phyloP scores from a whole-genome alignment of 1,140 invertebrate species.

The Zaprionus ghesquierei region DNA sequence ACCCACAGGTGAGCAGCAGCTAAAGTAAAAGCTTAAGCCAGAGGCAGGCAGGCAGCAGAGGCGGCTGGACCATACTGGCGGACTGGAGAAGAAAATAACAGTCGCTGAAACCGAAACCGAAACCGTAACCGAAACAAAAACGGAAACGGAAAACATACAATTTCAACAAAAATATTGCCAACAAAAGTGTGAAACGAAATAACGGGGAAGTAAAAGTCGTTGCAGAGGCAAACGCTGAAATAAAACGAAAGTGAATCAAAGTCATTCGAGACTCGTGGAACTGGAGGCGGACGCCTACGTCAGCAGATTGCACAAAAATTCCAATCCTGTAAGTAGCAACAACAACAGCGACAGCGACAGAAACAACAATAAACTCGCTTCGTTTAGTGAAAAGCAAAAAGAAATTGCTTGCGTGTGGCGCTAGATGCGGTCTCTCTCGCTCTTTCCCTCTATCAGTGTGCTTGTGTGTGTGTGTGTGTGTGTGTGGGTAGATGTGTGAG shows the following conservation, averaged over 20 bases:
- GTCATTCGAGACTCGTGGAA: background rate
- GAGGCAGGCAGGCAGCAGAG: conserved; percentile 45
- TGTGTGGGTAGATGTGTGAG: too few species aligned
- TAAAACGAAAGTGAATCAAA: conserved; percentile 1
- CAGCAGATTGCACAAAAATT: conserved; percentile 48
- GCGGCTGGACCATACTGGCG: conserved; percentile 44
- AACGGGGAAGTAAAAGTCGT: background rate
- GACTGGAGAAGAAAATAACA: conserved; percentile 17
- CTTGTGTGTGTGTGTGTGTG: conserved; percentile 1
- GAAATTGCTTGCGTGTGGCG: conserved; percentile 48
- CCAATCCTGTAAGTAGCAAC: conserved; percentile 47
- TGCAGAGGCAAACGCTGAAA: background rate
- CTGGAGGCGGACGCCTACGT: conserved; percentile 52
- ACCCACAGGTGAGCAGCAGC: conserved; percentile 59
- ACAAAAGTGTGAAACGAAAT: conserved; percentile 11
- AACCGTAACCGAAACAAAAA: background rate
- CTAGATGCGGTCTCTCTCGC: conserved; percentile 15
- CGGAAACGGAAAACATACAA: conserved; percentile 1
- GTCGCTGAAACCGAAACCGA: background rate
- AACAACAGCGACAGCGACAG: conserved; percentile 13
- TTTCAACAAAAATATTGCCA: background rate
- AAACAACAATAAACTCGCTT: conserved; percentile 18
- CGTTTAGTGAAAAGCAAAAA: conserved; percentile 39
- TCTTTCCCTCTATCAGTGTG: background rate
- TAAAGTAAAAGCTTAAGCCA: conserved; percentile 47